Evolutionary conservation across 2,113 vertebrate genomes (phyloP).

Genomic region (Xyrauchen texanus): DNA sequence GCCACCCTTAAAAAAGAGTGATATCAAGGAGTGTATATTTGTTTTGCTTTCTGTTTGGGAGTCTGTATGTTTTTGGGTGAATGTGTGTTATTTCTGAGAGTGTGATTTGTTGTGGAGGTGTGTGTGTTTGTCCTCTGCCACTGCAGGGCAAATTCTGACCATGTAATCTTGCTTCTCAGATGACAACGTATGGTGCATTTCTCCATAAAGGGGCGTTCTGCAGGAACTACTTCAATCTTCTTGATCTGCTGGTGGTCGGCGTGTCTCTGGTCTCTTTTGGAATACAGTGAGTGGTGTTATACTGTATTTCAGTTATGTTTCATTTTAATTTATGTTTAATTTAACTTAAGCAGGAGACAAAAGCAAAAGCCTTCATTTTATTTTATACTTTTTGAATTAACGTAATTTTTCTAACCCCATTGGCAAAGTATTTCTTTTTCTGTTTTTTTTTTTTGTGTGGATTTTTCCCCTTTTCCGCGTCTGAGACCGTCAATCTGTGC

Average conservation of each 20-base stretch:
- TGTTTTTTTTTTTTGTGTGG: too few species aligned
- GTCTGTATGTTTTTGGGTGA: conserved; percentile 18
- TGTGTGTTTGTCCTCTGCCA: background rate
- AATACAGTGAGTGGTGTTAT: conserved; percentile 88
- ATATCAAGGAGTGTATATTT: conserved; percentile 65
- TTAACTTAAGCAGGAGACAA: background rate
- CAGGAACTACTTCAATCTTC: conserved; percentile 97
- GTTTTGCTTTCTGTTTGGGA: conserved; percentile 37
- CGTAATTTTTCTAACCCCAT: too few species aligned
- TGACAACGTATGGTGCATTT: conserved; percentile 96
- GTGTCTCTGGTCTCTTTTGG: conserved; percentile 97
- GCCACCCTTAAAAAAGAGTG: conserved; percentile 73
- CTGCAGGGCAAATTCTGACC: conserved; percentile 31
- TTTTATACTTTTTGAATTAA: too few species aligned
- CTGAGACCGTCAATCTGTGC: too few species aligned
- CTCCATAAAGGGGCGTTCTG: conserved; percentile 98
- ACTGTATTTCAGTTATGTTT: too few species aligned
- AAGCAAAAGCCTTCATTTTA: too few species aligned
- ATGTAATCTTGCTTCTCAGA: conserved; percentile 72
- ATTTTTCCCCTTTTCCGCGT: too few species aligned
- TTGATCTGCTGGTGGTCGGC: conserved; percentile 97
- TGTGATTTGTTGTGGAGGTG: background rate
- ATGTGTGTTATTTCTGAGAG: conserved; percentile 19
- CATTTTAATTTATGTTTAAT: too few species aligned
- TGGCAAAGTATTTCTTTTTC: too few species aligned